Evolutionary conservation across 2,888 invertebrate genomes (phyloP).

Genomic region (Tetropium fuscum): DNA sequence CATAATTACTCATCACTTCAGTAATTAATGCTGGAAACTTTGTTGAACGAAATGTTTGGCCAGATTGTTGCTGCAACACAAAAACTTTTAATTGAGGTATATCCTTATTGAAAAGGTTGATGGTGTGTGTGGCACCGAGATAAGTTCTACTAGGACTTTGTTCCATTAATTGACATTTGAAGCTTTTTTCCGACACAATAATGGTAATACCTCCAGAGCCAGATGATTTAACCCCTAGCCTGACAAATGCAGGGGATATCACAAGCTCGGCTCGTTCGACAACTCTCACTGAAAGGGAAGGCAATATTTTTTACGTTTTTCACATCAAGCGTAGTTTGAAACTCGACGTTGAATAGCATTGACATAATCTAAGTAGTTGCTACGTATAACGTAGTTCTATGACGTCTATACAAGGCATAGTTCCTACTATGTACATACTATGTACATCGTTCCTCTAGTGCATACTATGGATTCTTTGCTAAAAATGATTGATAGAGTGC

Average conservation of each 20-base stretch:
- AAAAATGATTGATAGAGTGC: too few relatives aligned
- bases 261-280: neutral
- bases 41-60: slow-evolving; percentile 2
- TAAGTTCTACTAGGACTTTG: slow-evolving; percentile 20
- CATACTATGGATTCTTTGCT: too few relatives aligned
- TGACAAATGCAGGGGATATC: neutral
- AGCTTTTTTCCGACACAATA: slow-evolving; percentile 19
- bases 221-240: slow-evolving; percentile 14
- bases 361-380: too few relatives aligned
- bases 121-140: slow-evolving; percentile 12
- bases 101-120: slow-evolving; percentile 15
- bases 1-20: slow-evolving; percentile 20
- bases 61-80: slow-evolving; percentile 4
- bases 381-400: too few relatives aligned
- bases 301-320: too few relatives aligned
- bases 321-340: too few relatives aligned
- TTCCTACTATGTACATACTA: too few relatives aligned
- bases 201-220: slow-evolving; percentile 15
- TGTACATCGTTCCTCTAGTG: too few relatives aligned
- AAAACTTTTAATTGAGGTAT: slow-evolving; percentile 10
- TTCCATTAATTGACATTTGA: slow-evolving; percentile 26
- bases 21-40: slow-evolving; percentile 22
- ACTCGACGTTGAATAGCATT: too few relatives aligned
- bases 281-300: neutral
- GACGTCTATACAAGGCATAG: too few relatives aligned